phyloP scores from a whole-genome alignment of 2,113 vertebrate genomes.

The Phocoena phocoena region DNA sequence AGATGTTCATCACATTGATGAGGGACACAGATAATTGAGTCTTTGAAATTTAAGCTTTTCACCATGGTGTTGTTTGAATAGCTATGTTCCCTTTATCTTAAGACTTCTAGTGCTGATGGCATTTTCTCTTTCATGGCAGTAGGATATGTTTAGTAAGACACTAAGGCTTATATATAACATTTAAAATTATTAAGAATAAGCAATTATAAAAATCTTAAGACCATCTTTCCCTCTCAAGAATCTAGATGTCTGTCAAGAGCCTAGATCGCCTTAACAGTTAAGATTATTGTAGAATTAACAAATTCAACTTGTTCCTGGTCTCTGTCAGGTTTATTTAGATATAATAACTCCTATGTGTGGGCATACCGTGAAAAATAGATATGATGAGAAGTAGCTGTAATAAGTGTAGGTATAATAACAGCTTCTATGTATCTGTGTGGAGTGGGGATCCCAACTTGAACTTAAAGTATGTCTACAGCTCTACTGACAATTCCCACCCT shows the following conservation, averaged over 20 bases:
- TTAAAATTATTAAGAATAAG: not conserved
- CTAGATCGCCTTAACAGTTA: not conserved
- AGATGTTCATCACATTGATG: not conserved
- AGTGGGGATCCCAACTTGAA: not conserved
- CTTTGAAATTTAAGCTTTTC: not conserved
- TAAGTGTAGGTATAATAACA: not conserved
- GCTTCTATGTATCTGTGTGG: not conserved
- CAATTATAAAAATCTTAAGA: not conserved
- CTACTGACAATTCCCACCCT: not conserved
- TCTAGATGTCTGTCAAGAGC: not conserved
- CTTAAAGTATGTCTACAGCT: not conserved
- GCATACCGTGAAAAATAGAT: not conserved
- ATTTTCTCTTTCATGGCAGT: not conserved
- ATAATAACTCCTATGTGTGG: not conserved
- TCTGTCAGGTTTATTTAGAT: not conserved
- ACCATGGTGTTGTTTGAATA: not conserved
- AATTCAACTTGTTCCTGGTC: not conserved
- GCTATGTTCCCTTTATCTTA: not conserved
- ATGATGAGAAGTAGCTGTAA: not conserved
- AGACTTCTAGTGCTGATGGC: not conserved
- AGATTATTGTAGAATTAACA: not conserved
- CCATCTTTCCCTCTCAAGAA: not conserved
- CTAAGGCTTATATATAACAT: not conserved
- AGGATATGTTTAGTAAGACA: not conserved
- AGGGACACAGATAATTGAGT: not conserved